Base-by-base conservation (phyloP, 64 coral and sea anemone genomes). In the Montipora efflorescens region DNA sequence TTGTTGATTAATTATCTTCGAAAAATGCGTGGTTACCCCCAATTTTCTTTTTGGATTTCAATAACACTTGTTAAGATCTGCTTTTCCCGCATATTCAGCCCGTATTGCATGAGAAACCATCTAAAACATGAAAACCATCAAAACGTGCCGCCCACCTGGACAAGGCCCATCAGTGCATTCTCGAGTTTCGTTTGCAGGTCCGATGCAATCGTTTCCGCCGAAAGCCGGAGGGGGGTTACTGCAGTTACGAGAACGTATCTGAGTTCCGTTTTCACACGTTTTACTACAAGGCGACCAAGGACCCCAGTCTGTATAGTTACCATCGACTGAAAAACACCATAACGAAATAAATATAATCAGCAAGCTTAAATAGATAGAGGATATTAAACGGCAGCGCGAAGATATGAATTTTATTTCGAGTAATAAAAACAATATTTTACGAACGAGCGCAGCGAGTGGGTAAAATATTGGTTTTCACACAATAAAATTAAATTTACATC, bases 71-170 rank as follows among this genome's bases (percentile, higher is more conserved):
- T 36, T 36, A 36, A 36, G 36, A 36, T 36, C 36, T 36, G 36
- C 36, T 36, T 36, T 36, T 36, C 36, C 36, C 36, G 36, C 36
- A 36, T 36, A 36, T 36, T 36, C 36, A 36, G 36, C 53, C 53
- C 53, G 6, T 8, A 57, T 57, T 8, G 11, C 53, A 57, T 8
- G 11, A 57, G 4, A 6, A 11, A 57, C 53, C 7, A 6, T 57
- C 53, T 57, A 57, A 64, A 7, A 64, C 6, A 64, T 64, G 4
- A 64, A 14, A 12, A 3, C 13, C 11, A 7, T 64, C 11, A 57
- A 12, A 7, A 64, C 15, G 13, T n/a, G 23, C 90, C 46, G 21
- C 90, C 50, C 64, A 93, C 92, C 83, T 74, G 76, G 83, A 46
- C 83, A 93, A 46, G 75, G 36, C 8, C 5, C 48, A 8, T 76